A percentile compares a stretch with the other conserved stretches of the same genome.
Evolutionary conservation across 1,140 invertebrate species (phyloP).

Genomic region (Trigoniulus corallinus): DNA sequence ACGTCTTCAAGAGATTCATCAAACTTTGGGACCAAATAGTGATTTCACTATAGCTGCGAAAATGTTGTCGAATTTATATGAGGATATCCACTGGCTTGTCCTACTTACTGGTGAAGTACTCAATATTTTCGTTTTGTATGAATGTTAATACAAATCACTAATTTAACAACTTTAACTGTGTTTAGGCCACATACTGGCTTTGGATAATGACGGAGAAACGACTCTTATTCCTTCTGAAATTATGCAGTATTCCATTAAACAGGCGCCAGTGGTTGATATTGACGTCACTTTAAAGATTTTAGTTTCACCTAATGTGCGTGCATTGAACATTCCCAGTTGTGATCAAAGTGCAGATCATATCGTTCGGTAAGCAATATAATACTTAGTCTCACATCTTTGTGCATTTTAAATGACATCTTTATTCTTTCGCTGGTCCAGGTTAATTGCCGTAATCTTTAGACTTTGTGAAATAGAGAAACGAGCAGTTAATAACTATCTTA

Average conservation of each 20-base stretch:
- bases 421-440: conserved; percentile 20
- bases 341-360: conserved; percentile 38
- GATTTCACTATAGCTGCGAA: too few species aligned
- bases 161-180: conserved; percentile 13
- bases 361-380: conserved; percentile 29
- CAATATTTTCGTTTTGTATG: too few species aligned
- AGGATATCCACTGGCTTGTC: conserved; percentile 78
- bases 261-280: conserved; percentile 34
- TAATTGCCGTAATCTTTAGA: conserved; percentile 45
- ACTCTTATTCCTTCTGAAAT: conserved; percentile 58
- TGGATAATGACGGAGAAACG: conserved; percentile 54
- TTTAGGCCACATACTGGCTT: conserved; percentile 42
- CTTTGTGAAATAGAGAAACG: conserved; percentile 48
- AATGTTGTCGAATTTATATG: conserved; percentile 45
- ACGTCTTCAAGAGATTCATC: too few species aligned
- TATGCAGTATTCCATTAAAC: conserved; percentile 46
- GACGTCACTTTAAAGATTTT: conserved; percentile 40
- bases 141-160: too few species aligned
- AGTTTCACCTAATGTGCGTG: conserved; percentile 27
- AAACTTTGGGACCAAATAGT: too few species aligned
- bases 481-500: conserved; percentile 39
- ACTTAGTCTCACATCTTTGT: too few species aligned
- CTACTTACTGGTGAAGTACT: conserved; percentile 47
- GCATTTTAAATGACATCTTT: not conserved
- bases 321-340: conserved; percentile 30